Percentiles rank a stretch among this genome's conserved stretches.
Conservation (phyloP, 2,888 invertebrate species). For the Tipula lateralis region DNA sequence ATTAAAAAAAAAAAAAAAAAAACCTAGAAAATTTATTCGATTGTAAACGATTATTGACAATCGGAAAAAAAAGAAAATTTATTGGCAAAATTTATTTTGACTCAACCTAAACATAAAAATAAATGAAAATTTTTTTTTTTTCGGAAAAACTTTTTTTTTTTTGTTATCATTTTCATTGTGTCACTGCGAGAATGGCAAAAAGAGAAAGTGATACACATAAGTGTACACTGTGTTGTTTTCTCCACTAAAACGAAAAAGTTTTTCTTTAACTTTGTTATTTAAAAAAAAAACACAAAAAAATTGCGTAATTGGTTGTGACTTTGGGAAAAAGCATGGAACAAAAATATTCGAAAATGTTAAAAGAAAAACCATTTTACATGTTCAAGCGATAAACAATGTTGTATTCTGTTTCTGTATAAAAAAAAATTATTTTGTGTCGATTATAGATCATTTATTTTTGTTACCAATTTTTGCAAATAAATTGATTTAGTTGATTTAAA, state of each 20-base stretch:
- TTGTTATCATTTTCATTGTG: background rate
- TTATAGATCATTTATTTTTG: conserved; percentile 24
- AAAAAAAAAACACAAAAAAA: background rate
- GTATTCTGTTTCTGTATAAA: background rate
- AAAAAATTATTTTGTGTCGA: conserved; percentile 6
- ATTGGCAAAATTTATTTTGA: conserved; percentile 2
- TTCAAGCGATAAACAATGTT: background rate
- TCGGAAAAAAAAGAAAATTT: conserved; percentile 5
- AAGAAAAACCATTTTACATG: background rate
- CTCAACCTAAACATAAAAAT: background rate
- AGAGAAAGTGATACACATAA: background rate
- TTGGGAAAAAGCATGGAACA: background rate
- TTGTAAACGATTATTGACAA: conserved; percentile 24
- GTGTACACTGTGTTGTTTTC: background rate
- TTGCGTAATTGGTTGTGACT: conserved; percentile 24
- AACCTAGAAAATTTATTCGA: conserved; percentile 9
- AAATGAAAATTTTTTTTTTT: conserved; percentile 3
- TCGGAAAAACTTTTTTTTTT: background rate
- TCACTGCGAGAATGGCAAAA: background rate
- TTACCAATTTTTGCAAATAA: background rate
- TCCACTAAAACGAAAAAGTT: background rate
- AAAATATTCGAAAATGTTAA: background rate
- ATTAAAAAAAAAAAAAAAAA: background rate
- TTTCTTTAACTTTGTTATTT: background rate
- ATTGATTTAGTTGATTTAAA: background rate